A percentile compares a stretch with the other conserved stretches of the same genome.
These are phyloP conservation scores for Lonchura striata DNA, from an alignment of 2,113 vertebrate species.

Conservation along the genomic window DNA sequence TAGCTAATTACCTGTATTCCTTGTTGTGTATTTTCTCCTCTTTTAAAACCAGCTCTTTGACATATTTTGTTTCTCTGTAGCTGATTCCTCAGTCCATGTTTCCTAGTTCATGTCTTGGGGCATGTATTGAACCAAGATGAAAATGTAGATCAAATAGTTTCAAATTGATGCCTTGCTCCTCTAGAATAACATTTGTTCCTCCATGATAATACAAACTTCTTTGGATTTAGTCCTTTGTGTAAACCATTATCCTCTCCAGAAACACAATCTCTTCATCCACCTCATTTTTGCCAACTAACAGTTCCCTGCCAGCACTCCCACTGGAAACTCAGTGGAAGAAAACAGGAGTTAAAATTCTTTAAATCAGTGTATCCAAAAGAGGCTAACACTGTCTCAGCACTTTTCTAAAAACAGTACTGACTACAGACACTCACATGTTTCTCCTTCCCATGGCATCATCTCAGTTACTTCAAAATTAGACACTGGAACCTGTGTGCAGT, in stretches of 20 bases:
- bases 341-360: neutral
- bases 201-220: neutral
- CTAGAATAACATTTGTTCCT: neutral
- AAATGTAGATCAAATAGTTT: neutral
- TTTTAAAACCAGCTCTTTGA: neutral
- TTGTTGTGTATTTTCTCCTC: neutral
- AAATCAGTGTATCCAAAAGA: neutral
- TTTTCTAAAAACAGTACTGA: neutral
- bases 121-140: neutral
- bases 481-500: neutral
- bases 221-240: neutral
- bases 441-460: neutral
- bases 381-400: neutral
- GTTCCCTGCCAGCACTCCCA: neutral
- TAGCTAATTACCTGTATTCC: neutral
- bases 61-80: neutral
- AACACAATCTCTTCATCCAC: neutral
- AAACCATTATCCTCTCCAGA: neutral
- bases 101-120: neutral
- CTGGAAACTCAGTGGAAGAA: neutral
- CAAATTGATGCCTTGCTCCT: neutral
- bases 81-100: neutral
- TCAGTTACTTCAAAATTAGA: neutral
- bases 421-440: neutral
- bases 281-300: neutral